Base-by-base conservation (phyloP, 2,888 invertebrate genomes). In the Drosophila hamatofila region DNA sequence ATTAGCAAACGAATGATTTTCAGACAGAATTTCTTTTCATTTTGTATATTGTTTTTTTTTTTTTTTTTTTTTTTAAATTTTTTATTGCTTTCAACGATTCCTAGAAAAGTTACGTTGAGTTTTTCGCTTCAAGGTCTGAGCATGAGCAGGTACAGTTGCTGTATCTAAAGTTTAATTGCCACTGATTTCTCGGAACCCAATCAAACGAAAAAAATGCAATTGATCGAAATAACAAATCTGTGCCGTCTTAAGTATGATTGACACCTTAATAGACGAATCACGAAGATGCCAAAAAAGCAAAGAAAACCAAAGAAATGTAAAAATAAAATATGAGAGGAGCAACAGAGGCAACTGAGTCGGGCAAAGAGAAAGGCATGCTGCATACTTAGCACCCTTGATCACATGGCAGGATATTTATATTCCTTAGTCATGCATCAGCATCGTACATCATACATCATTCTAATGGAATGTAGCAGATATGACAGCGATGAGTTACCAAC, bases 1-100 rank as follows among this genome's bases (percentile, higher is more conserved):
- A 81, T 81, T 81, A 81, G 63, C 85, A 76, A 79, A 82, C 66
- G 56, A 75, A 75, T 81, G 52, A 60, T 69, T 64, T 63, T 64
- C 49, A 51, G 55, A 66, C 51, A 44, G 54, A 41, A 21, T 33
- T 55, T 56, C 51, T 33, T 37, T n/a, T 44, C 23, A 18, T 25
- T 58, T 27, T 16, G 2, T 30, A 0, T n/a, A 37, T n/a, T n/a
- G n/a, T n/a, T n/a, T n/a, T n/a, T n/a, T 33, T 12, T 4, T 7
- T 30, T 7, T 30, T 30, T 56, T 55, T 25, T 3, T 27, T 27
- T 61, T 25, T 9, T 9, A 18, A 7, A 23, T 27, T 2, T 48
- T 39, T 12, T 54, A 27, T 37, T 37, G 69, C 33, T 21, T 39
- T 18, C 18, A 51, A 3, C 33, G 21, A 16, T 69, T 68, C 52